phyloP scores from a whole-genome alignment of 2,113 vertebrate species.

The Lagopus muta region DNA sequence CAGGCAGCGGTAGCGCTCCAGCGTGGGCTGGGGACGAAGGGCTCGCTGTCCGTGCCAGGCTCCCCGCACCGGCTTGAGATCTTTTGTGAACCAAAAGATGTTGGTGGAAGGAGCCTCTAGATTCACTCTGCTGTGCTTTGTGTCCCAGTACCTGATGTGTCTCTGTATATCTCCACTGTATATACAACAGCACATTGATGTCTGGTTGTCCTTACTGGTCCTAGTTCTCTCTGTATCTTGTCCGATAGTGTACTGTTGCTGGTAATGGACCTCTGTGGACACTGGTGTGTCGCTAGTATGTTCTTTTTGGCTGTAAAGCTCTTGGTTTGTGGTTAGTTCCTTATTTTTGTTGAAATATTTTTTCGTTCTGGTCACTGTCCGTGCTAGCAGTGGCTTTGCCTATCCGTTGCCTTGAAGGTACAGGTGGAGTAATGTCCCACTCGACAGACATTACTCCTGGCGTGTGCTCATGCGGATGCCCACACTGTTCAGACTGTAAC shows the following conservation, averaged over 20 bases:
- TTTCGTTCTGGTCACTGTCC: constrained; percentile 80
- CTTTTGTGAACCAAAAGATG: constrained; percentile 8
- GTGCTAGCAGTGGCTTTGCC: constrained; percentile 84
- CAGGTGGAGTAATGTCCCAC: constrained; percentile 83
- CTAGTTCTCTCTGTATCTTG: constrained; percentile 77
- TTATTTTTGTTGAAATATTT: constrained; percentile 66
- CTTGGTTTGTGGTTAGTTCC: constrained; percentile 82
- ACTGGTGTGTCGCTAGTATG: constrained; percentile 77
- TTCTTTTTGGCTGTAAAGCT: constrained; percentile 81
- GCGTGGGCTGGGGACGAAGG: background rate
- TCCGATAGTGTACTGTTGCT: constrained; percentile 73
- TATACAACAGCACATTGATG: constrained; percentile 77
- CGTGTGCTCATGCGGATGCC: constrained; percentile 81
- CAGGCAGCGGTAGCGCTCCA: background rate
- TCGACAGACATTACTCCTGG: constrained; percentile 81
- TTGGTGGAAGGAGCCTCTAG: constrained; percentile 48
- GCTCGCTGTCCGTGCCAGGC: background rate
- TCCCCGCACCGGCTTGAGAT: background rate
- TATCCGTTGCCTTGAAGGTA: constrained; percentile 81
- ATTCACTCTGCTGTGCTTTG: constrained; percentile 60
- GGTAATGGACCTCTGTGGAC: constrained; percentile 77
- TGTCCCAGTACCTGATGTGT: constrained; percentile 75
- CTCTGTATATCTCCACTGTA: constrained; percentile 75
- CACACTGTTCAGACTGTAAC: constrained; percentile 83
- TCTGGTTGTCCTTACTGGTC: constrained; percentile 78